Evolutionary conservation across 64 coral and sea anemone genomes (phyloP).

Genomic region (Montipora efflorescens): DNA sequence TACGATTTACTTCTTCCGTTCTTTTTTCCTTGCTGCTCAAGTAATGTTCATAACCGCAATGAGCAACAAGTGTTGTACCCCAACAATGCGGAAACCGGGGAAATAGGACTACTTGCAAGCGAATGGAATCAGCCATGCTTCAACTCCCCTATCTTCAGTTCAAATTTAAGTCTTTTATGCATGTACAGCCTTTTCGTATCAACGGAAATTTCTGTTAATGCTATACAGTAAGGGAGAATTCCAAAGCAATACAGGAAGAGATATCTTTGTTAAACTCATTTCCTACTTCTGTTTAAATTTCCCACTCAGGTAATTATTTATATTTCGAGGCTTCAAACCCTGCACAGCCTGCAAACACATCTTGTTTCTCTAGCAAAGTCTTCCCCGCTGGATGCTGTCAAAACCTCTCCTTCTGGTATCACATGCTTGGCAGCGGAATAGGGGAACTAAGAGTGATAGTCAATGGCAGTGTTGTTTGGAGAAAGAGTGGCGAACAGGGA

Average conservation of each 20-base stretch:
- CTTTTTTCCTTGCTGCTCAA: too few species aligned
- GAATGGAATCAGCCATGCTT: too few species aligned
- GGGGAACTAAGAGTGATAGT: not conserved
- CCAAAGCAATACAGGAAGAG: too few species aligned
- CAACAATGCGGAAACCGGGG: too few species aligned
- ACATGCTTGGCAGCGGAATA: constrained; percentile 31
- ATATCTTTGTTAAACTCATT: not conserved
- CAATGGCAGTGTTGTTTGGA: not conserved
- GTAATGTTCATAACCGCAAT: too few species aligned
- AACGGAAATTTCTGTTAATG: not conserved
- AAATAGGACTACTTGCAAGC: too few species aligned
- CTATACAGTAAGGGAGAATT: not conserved
- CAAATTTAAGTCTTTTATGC: too few species aligned
- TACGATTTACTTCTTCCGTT: too few species aligned
- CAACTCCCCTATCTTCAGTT: too few species aligned
- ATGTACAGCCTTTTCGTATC: too few species aligned
- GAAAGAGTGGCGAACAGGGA: constrained; percentile 37
- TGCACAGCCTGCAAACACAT: not conserved
- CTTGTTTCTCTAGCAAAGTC: constrained; percentile 13
- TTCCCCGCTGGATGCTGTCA: not conserved
- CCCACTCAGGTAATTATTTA: constrained; percentile 41
- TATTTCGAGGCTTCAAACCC: constrained; percentile 47
- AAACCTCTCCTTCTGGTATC: constrained; percentile 24
- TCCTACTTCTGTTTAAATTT: too few species aligned
- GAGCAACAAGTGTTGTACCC: too few species aligned